Evolutionary conservation across 2,113 vertebrate genomes (phyloP), one percentile per base, ranked within the genome.

Genomic region (Eubucco bourcierii): DNA sequence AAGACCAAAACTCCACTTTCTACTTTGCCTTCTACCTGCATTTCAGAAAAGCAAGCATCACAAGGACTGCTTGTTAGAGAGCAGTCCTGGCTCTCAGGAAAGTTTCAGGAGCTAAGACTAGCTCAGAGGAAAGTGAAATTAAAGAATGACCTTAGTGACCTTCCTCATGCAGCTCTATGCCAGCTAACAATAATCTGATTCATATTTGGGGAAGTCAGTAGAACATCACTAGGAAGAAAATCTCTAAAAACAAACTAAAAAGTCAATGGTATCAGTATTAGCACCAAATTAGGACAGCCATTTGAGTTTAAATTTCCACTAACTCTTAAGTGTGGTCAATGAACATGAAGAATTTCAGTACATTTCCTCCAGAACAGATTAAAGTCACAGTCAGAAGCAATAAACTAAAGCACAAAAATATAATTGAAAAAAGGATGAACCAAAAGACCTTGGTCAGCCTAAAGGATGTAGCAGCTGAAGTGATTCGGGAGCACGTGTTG

Each of bases 341-440:
- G 91, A 92, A 93, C 39, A 53, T 6, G 20, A 89, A 88, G 67
- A 92, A 85, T 87, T 89, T 95, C 72, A 83, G 81, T 83, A 66
- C 79, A 53, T 89, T 93, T 93, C 72, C 47, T 85, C 68, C 91
- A 78, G 87, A 91, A 75, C 23, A 90, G 67, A 92, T 84, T 82
- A 87, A 96, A 90, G 56, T 79, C 71, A 52, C 84, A 89, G 87
- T 73, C 78, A 94, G 89, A 94, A 67, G 89, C 87, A 94, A 89
- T 90, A 93, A 92, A 68, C 60, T 91, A 89, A 93, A 95, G 29
- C 73, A 93, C 75, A 80, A 80, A 80, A 91, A 85, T 71, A 74
- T 53, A 82, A 85, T 34, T 80, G 75, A 46, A 85, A 92, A 85
- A 89, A 78, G n/a, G 68, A 67, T 31, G 81, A 90, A 53, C 55